Evolutionary conservation across 2,797 vertebrate genomes (phyloP), one percentile per base, ranked within the genome.

Genomic region (Lagocephalus sceleratus): DNA sequence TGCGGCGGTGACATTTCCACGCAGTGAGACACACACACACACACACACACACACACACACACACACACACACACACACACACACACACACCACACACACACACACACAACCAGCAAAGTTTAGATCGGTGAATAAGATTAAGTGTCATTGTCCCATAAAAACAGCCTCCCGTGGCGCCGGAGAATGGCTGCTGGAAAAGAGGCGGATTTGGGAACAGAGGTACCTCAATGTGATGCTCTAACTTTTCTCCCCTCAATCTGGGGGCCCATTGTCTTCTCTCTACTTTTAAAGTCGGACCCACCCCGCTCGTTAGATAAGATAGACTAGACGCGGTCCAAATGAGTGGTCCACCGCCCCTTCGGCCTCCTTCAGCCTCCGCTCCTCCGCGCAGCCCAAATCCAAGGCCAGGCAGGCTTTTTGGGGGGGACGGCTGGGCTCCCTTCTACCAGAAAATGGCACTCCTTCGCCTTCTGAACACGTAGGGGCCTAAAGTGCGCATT

Each of bases 141-240:
- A 82, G 92, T 92, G 90, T 91, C 91, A 94, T 95, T 96, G 93
- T 85, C 92, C 90, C 92, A 94, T 92, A 90, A 94, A 35, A 86
- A 79, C 94, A 92, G 92, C 83, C 89, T 89, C 94, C 94, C 81
- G 90, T 75, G 61, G 94, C 47, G 93, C 82, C 74, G 85, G 50
- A 92, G 91, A 92, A 85, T 85, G 79, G 91, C 76, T 63, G 82
- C 72, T 77, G 85, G 84, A 85, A 89, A 73, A 81, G 76, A 79
- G 79, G 61, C 88, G 73, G 87, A 83, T 89, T 87, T 80, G 75
- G 82, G 87, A 82, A 93, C 92, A 93, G 92, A 89, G 82, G 64
- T 22, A 54, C 59, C 68, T 87, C 75, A 88, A 85, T 87, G 91
- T 82, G 83, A 88, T 84, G 91, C 87, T 87, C 93, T 86, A 93